Conservation (phyloP, 2,113 vertebrate species). For the Dromas ardeola region DNA sequence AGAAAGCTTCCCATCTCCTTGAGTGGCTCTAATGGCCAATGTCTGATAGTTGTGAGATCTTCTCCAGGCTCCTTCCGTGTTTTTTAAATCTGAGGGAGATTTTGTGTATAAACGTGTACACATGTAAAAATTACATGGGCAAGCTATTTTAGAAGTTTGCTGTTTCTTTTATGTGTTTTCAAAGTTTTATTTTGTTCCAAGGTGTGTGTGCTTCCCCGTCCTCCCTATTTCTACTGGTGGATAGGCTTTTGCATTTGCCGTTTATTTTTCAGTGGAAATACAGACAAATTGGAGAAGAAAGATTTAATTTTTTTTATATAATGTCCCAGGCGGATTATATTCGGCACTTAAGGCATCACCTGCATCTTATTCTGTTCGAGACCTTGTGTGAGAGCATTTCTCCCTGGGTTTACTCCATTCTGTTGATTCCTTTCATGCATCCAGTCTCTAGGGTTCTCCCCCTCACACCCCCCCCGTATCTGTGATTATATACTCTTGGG, state of each 20-base stretch:
- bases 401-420: neutral
- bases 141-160: neutral
- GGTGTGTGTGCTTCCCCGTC: neutral
- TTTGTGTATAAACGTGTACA: neutral
- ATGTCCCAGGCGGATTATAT: neutral
- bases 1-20: neutral
- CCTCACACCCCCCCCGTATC: fast-evolving
- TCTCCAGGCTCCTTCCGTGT: fast-evolving
- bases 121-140: neutral
- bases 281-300: neutral
- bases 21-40: neutral
- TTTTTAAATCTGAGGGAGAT: neutral
- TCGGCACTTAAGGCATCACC: neutral
- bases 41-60: neutral
- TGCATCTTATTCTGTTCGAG: neutral
- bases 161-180: neutral
- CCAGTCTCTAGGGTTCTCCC: neutral
- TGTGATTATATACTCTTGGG: neutral
- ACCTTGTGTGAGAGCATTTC: neutral
- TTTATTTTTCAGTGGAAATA: neutral
- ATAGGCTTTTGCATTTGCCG: neutral
- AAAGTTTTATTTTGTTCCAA: neutral
- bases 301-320: neutral
- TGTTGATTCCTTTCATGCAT: neutral
- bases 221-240: neutral